Percentiles rank a stretch among this genome's conserved stretches.
phyloP scores from a whole-genome alignment of 2,797 vertebrate genomes.

The Poecilia velifera region DNA sequence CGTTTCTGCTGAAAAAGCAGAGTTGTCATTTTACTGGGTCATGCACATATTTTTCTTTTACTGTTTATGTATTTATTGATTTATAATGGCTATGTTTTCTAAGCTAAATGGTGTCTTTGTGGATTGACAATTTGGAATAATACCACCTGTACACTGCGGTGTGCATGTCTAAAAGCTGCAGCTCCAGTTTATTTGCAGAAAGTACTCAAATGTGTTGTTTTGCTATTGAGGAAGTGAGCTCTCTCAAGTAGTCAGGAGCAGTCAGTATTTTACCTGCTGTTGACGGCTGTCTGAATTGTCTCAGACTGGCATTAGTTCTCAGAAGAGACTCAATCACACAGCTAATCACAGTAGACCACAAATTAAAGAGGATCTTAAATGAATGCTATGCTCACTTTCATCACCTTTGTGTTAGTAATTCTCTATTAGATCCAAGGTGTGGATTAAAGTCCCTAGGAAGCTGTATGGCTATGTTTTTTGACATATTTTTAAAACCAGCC shows the following conservation, averaged over 20 bases:
- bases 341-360: not conserved
- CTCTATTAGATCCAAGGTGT: not conserved
- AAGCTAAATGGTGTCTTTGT: not conserved
- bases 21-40: slow-evolving; percentile 32
- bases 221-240: not conserved
- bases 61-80: slow-evolving; percentile 37
- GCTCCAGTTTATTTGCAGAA: slow-evolving; percentile 8
- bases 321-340: not conserved
- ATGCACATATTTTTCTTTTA: slow-evolving; percentile 31
- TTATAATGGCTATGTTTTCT: slow-evolving; percentile 3
- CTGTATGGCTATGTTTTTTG: not conserved
- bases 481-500: not conserved
- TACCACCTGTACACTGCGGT: not conserved
- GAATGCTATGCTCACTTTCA: not conserved
- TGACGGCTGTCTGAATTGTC: not conserved
- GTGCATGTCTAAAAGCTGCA: slow-evolving; percentile 11
- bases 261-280: not conserved
- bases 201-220: not conserved
- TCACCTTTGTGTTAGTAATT: not conserved
- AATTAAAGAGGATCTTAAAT: not conserved
- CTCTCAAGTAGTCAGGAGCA: not conserved
- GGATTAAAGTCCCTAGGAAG: not conserved
- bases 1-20: slow-evolving; percentile 58
- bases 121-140: not conserved
- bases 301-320: not conserved